These are phyloP conservation scores for Tetropium fuscum DNA, from an alignment of 2,888 invertebrate genomes.

Conservation along the genomic window DNA sequence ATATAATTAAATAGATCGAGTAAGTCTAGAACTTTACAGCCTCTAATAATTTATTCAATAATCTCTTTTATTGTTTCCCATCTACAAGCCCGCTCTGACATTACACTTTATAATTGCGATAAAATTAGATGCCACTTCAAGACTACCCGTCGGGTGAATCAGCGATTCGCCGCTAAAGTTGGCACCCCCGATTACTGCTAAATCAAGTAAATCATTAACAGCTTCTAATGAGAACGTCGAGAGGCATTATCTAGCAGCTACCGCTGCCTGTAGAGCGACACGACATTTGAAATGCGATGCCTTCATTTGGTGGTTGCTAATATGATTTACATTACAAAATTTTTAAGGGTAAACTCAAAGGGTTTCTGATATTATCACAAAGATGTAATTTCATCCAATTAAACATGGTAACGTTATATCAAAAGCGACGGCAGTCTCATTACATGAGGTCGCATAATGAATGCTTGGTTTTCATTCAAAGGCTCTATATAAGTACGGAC, in stretches of 20 bases:
- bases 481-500: no score
- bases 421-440: no score
- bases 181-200: constrained; percentile 19
- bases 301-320: constrained; percentile 18
- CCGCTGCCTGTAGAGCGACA: constrained; percentile 7
- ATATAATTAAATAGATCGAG: no score
- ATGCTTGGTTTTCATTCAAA: no score
- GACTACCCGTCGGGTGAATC: neutral
- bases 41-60: no score
- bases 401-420: constrained; percentile 7
- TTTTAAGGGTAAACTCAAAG: constrained; percentile 19
- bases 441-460: no score
- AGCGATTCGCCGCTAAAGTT: constrained; percentile 1
- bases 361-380: neutral
- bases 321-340: constrained; percentile 24
- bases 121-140: neutral
- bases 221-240: constrained; percentile 7
- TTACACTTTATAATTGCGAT: no score
- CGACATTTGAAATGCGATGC: constrained; percentile 9
- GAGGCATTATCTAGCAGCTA: constrained; percentile 8
- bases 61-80: no score
- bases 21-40: no score
- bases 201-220: constrained; percentile 6
- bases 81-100: no score
- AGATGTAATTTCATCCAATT: constrained; percentile 26